A percentile compares a stretch with the other conserved stretches of the same genome.
Conservation (phyloP, 2,888 invertebrate species). For the Nephrotoma appendiculata region DNA sequence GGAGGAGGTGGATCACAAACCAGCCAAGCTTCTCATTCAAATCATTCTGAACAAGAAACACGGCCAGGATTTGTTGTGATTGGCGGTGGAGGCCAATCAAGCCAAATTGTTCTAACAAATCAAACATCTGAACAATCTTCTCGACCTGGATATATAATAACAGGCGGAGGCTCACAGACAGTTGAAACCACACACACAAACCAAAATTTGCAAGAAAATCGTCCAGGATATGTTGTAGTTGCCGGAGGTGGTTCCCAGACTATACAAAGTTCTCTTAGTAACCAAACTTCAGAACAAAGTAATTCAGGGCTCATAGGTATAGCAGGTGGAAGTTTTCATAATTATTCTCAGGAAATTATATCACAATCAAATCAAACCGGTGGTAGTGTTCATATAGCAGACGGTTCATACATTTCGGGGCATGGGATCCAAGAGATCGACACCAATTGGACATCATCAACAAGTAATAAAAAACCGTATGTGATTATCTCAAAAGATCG, state of each 20-base stretch:
- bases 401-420: not conserved
- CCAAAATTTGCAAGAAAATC: not conserved
- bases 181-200: not conserved
- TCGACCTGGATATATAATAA: not conserved
- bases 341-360: not conserved
- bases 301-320: not conserved
- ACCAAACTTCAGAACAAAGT: not conserved
- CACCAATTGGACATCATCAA: not conserved
- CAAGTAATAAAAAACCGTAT: not conserved
- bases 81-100: not conserved
- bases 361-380: not conserved
- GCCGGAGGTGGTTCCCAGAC: not conserved
- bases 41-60: not conserved
- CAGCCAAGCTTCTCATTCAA: not conserved
- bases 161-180: not conserved
- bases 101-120: not conserved
- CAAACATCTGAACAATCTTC: not conserved
- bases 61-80: not conserved
- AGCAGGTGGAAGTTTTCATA: not conserved
- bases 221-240: not conserved
- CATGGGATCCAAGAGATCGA: not conserved
- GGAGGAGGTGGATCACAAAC: not conserved
- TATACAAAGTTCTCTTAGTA: not conserved
- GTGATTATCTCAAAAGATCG: slow-evolving; percentile 19
- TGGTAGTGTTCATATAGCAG: not conserved